Evolutionary conservation across 2,113 vertebrate genomes (phyloP).

Genomic region (Thamnophis sirtalis): DNA sequence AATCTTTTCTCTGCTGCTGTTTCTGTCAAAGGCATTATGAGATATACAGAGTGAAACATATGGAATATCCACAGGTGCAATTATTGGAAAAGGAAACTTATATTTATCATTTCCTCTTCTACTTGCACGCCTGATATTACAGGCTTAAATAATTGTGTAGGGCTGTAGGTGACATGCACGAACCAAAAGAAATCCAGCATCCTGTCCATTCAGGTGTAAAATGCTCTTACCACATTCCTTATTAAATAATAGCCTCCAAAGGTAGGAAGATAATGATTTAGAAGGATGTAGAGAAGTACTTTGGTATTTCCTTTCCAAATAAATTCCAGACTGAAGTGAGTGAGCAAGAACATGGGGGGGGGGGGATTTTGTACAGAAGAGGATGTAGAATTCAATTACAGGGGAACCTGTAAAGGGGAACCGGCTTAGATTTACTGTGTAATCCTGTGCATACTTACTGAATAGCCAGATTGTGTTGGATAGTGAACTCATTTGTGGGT

Average conservation of each 20-base stretch:
- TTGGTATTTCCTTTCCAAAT: not conserved
- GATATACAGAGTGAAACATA: not conserved
- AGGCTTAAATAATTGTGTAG: not conserved
- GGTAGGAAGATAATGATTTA: not conserved
- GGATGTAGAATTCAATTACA: not conserved
- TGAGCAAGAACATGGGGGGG: too few relatives aligned
- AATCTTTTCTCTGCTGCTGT: not conserved
- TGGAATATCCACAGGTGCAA: not conserved
- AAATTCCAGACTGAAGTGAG: not conserved
- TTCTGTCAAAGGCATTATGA: not conserved
- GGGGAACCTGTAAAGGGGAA: not conserved
- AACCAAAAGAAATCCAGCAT: not conserved
- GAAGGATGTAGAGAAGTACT: not conserved
- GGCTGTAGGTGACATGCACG: not conserved
- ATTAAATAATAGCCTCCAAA: not conserved
- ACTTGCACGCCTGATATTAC: not conserved
- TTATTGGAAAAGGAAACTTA: not conserved
- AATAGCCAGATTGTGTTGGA: not conserved
- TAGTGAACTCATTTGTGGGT: not conserved
- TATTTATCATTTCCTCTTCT: not conserved
- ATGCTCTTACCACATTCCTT: not conserved
- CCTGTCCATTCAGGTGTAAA: not conserved
- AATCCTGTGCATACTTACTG: not conserved
- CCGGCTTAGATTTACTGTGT: not conserved
- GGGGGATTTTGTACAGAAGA: not conserved